These are phyloP conservation scores for Balanococcus diminutus DNA, from an alignment of 2,888 invertebrate species.

Conservation along the genomic window DNA sequence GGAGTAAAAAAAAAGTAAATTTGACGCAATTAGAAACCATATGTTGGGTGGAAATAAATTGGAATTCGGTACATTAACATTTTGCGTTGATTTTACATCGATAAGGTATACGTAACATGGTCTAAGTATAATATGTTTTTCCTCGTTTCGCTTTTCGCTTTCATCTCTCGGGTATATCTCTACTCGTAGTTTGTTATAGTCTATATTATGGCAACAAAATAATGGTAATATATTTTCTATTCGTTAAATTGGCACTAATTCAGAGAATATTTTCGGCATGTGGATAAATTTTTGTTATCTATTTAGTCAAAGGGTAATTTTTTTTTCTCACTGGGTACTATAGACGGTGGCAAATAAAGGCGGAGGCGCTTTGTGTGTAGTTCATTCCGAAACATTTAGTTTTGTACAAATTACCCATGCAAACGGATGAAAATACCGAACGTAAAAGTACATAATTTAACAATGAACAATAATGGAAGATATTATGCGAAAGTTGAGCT, in stretches of 20 bases:
- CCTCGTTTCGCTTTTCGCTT: neutral
- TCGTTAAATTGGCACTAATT: slow-evolving; percentile 35
- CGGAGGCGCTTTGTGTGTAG: neutral
- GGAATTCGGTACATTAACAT: neutral
- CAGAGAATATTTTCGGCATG: slow-evolving; percentile 29
- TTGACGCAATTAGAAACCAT: neutral
- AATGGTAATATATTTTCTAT: neutral
- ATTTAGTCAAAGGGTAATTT: neutral
- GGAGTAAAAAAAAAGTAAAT: neutral
- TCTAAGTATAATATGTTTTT: neutral
- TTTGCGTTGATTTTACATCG: neutral
- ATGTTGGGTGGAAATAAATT: neutral
- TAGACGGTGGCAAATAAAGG: neutral
- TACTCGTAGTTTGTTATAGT: too few relatives aligned
- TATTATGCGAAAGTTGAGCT: slow-evolving; percentile 36
- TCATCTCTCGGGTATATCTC: too few relatives aligned
- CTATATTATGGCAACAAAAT: slow-evolving; percentile 7
- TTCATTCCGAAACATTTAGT: slow-evolving; percentile 39
- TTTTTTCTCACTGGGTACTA: neutral
- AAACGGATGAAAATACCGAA: slow-evolving; percentile 13
- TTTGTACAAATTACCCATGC: slow-evolving; percentile 10
- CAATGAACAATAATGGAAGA: slow-evolving; percentile 35
- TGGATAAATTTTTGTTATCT: neutral
- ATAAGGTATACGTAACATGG: neutral
- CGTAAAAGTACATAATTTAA: slow-evolving; percentile 22